These are phyloP conservation scores for Ramphastos sulfuratus DNA, from an alignment of 2,113 vertebrate genomes.

Conservation along the genomic window DNA sequence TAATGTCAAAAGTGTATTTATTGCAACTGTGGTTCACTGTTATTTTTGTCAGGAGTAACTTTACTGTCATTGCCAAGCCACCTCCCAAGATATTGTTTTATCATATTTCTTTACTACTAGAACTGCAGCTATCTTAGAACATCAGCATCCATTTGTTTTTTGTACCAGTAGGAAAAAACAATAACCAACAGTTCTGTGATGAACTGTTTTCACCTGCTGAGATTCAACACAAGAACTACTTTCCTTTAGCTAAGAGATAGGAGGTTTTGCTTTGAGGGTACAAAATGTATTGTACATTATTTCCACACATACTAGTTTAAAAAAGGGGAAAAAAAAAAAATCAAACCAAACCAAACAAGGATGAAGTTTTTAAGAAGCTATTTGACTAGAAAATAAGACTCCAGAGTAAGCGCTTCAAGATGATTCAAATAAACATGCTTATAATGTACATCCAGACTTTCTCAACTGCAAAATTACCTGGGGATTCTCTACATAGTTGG, in stretches of 20 bases:
- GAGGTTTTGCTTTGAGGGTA: background rate
- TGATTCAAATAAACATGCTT: background rate
- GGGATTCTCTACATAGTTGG: background rate
- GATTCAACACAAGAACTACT: background rate
- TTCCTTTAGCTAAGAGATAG: background rate
- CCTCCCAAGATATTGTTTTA: background rate
- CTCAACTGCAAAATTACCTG: background rate
- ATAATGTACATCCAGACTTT: background rate
- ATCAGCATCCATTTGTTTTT: constrained; percentile 29
- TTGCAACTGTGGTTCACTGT: background rate
- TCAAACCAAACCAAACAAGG: background rate
- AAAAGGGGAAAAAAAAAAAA: background rate
- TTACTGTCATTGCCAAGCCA: background rate
- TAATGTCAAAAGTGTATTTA: background rate
- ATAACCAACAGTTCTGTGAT: background rate
- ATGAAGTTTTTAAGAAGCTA: background rate
- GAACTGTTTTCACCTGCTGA: constrained; percentile 9
- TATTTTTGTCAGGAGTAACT: background rate
- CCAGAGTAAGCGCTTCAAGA: background rate
- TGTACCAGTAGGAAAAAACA: constrained; percentile 24
- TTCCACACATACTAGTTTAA: background rate
- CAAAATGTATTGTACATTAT: background rate
- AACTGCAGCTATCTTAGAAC: background rate
- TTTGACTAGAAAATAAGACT: background rate
- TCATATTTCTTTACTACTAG: constrained; percentile 42